Base-by-base conservation (phyloP, 2,888 invertebrate species). In the Allacma fusca region DNA sequence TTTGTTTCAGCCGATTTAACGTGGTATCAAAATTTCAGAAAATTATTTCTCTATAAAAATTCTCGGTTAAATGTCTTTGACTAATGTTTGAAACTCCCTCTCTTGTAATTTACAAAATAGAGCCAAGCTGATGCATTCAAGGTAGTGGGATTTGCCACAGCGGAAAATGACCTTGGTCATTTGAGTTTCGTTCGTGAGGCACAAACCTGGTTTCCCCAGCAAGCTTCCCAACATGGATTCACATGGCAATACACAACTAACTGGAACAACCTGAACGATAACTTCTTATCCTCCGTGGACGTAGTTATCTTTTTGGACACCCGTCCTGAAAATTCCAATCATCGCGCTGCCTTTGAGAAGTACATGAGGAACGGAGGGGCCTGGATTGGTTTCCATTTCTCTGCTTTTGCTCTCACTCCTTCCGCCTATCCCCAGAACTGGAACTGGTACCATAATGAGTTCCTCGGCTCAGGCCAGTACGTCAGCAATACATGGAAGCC, bases 401-500 rank as follows among this genome's bases (percentile, higher is more conserved):
- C 82, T 0, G 82, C 82, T 4, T 82, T 81, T 62, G 80, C 82
- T 5, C 68, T 69, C 16, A 80, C 75, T 21, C 74, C 74, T 7
- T 79, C 79, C 1, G 76, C 65, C 24, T 79, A 62, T 40, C 1
- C 76, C 2, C 76, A 43, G n/a, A 79, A 78, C 28, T 82, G 81
- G 80, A 44, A 72, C 1, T 82, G 82, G 82, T 82, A 81, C 43
- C 80, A 82, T 65, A 82, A 81, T 72, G 80, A 80, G 12, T 77
- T 82, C 76, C 76, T 81, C 9, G 82, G 82, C 4, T 77, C 75
- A 62, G 82, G 82, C 7, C 40, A 80, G 59, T 82, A 78, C 69
- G 4, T 24, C 0, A 69, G 77, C 43, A 82, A 82, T 21, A 82
- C 82, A 0, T 82, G 82, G 82, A 76, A 78, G 76, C 82, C 82